Evolutionary conservation across 2,797 vertebrate species (phyloP).

Genomic region (Meriones psammophilus): DNA sequence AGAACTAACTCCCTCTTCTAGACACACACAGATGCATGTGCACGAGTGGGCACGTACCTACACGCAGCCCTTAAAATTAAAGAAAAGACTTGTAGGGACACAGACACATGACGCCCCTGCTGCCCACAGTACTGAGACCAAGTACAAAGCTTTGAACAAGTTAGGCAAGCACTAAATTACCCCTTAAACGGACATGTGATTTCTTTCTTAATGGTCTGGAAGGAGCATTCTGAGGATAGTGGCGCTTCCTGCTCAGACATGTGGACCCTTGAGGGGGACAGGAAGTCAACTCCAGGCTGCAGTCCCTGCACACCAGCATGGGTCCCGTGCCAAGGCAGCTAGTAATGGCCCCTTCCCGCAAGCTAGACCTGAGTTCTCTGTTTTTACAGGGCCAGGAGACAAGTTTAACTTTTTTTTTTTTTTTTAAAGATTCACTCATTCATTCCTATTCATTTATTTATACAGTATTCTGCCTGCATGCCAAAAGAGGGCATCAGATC

Average conservation of each 20-base stretch:
- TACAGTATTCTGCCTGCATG: too few relatives aligned
- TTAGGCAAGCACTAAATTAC: not conserved
- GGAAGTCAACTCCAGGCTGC: not conserved
- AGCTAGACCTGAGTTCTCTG: not conserved
- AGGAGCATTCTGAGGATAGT: not conserved
- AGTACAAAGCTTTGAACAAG: not conserved
- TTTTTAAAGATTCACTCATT: too few relatives aligned
- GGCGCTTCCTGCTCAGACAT: not conserved
- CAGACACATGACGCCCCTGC: rapidly evolving
- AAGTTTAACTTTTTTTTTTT: not conserved
- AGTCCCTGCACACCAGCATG: not conserved
- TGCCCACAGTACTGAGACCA: not conserved
- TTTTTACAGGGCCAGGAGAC: not conserved
- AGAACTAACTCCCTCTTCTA: not conserved
- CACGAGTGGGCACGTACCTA: not conserved
- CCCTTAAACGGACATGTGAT: not conserved
- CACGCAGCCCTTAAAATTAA: not conserved
- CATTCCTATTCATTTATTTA: too few relatives aligned
- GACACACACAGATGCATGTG: not conserved
- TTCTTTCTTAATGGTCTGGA: not conserved
- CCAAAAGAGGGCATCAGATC: too few relatives aligned
- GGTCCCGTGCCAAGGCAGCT: not conserved
- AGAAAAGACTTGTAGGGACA: not conserved
- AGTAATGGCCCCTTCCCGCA: not conserved
- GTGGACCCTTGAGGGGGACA: not conserved